phyloP scores from a whole-genome alignment of 2,888 invertebrate genomes.

The Chorisops tibialis region DNA sequence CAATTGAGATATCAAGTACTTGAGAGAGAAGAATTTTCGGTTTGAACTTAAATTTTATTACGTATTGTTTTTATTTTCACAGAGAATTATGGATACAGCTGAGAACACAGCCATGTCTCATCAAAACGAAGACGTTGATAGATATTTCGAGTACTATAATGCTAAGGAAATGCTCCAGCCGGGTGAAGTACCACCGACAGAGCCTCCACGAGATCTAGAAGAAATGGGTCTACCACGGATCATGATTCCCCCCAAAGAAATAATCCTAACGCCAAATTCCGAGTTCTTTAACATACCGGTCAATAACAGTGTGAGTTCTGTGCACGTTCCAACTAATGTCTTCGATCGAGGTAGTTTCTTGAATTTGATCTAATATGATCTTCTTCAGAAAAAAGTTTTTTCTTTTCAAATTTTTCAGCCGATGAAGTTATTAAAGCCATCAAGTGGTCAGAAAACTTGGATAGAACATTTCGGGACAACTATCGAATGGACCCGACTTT shows the following conservation, averaged over 20 bases:
- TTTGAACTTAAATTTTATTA: not conserved
- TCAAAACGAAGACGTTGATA: conserved; percentile 57
- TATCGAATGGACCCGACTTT: conserved; percentile 81
- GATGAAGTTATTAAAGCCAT: conserved; percentile 86
- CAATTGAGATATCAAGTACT: too few species aligned
- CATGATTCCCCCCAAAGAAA: conserved; percentile 58
- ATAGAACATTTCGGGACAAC: conserved; percentile 83
- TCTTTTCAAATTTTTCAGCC: conserved; percentile 54
- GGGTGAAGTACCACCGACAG: conserved; percentile 55
- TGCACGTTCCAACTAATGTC: conserved; percentile 95
- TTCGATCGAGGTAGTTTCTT: conserved; percentile 72
- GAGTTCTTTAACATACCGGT: conserved; percentile 77
- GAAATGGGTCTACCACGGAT: conserved; percentile 60
- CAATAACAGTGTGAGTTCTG: conserved; percentile 78
- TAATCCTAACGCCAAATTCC: conserved; percentile 64
- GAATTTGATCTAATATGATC: not conserved
- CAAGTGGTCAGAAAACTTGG: conserved; percentile 92
- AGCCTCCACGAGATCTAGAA: conserved; percentile 53
- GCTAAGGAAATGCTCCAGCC: conserved; percentile 67
- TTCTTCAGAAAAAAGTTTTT: conserved; percentile 18
- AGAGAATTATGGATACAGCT: conserved; percentile 85
- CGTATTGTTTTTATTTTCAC: too few species aligned
- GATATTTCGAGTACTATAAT: conserved; percentile 65
- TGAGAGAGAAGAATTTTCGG: not conserved
- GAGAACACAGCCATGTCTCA: conserved; percentile 73